Base-by-base conservation (phyloP, 2,888 invertebrate species). In the Drosophila falleni region DNA sequence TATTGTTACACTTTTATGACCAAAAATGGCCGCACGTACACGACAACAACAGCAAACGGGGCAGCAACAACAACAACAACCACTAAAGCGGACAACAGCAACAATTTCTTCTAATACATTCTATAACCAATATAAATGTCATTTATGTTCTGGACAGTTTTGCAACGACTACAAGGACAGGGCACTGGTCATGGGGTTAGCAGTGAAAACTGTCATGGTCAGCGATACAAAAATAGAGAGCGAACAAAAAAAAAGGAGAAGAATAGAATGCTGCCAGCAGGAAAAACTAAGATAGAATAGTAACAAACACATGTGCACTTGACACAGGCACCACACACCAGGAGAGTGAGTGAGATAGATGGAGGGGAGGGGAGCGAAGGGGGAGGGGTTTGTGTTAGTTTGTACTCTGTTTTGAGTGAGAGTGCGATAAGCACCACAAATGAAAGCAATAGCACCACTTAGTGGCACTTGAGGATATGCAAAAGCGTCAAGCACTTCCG, bases 381-480 rank as follows among this genome's bases (percentile, higher is more conserved):
- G 19, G 19, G n/a, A n/a, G n/a, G n/a, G n/a, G n/a, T n/a, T n/a
- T 19, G 29, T 13, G 39, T 9, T 39, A 53, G 69, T 46, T 51
- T 50, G n/a, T 8, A 23, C 60, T 53, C 47, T 65, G 61, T 63
- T 46, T 67, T 80, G 78, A 69, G 71, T 73, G 65, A 65, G 72
- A 64, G 72, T 84, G 81, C 72, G 81, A 84, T 89, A 84, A 89
- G 84, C 84, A 82, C 71, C 81, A 78, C 78, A 78, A 74, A 77
- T 72, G 71, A 72, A 84, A 87, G 78, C 83, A 75, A 89, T 89
- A 89, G 84, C 81, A 68, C 81, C 83, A 89, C 89, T 84, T 87
- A 89, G 89, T 87, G 77, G 82, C 88, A 88, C 82, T 85, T 84
- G 76, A 80, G 86, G 74, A 87, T 89, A 87, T 86, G 88, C 89